Percentiles rank a stretch among this genome's conserved stretches.
Conservation (phyloP, 2,113 vertebrate genomes). For the Myrmecobius fasciatus region DNA sequence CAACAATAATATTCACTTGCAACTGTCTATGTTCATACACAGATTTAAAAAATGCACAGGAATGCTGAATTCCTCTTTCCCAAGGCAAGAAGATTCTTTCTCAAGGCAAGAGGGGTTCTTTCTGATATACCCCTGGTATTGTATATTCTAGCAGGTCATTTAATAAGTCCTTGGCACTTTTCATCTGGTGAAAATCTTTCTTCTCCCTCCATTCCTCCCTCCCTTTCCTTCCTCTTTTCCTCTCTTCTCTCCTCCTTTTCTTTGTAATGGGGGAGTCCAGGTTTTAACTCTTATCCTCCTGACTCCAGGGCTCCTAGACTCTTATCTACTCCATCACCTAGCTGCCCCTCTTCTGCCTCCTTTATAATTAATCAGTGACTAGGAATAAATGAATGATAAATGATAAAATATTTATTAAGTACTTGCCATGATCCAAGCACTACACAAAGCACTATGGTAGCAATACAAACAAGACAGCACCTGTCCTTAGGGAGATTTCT, state of each 20-base stretch:
- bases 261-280: too few relatives aligned
- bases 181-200: conserved; percentile 19
- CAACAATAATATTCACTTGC: neutral
- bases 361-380: neutral
- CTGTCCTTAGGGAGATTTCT: neutral
- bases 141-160: conserved; percentile 8
- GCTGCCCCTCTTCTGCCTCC: neutral
- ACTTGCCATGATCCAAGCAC: neutral
- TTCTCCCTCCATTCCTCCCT: too few relatives aligned
- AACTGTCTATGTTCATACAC: neutral
- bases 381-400: neutral
- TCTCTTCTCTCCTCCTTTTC: too few relatives aligned
- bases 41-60: neutral
- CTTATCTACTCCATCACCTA: too few relatives aligned
- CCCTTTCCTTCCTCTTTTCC: too few relatives aligned
- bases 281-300: too few relatives aligned
- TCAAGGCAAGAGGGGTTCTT: neutral
- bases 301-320: too few relatives aligned
- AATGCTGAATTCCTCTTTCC: conserved; percentile 8
- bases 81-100: neutral
- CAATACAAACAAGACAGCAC: neutral
- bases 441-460: neutral
- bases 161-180: conserved; percentile 20
- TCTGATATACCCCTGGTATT: neutral
- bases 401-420: neutral